These are phyloP conservation scores for Ursus arctos DNA, from an alignment of 2,113 vertebrate species.

Conservation along the genomic window DNA sequence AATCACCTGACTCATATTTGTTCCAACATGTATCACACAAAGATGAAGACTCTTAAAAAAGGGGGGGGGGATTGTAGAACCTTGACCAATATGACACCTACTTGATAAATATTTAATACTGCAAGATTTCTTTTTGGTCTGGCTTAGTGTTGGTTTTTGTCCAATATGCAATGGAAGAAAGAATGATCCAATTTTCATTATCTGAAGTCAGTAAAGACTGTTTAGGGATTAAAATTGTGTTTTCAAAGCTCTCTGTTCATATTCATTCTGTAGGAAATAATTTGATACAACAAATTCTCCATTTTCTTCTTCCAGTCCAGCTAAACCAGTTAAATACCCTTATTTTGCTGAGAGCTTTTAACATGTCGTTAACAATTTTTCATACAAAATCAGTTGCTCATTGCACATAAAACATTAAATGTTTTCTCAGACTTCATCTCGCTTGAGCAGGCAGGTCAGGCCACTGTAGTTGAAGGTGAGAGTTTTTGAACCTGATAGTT, in stretches of 20 bases:
- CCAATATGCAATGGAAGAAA: constrained; percentile 35
- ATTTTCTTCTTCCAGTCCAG: constrained; percentile 57
- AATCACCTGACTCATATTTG: not conserved
- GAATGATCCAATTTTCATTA: constrained; percentile 41
- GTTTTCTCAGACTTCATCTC: not conserved
- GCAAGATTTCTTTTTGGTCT: constrained; percentile 56
- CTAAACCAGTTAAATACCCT: constrained; percentile 49
- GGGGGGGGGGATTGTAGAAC: not conserved
- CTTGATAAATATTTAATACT: constrained; percentile 51
- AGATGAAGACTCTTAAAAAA: not conserved
- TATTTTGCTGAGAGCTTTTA: constrained; percentile 55
- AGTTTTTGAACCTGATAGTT: not conserved
- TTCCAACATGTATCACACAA: not conserved
- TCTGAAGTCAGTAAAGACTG: constrained; percentile 39
- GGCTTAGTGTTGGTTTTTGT: constrained; percentile 50
- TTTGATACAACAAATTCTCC: constrained; percentile 33
- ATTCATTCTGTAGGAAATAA: constrained; percentile 59
- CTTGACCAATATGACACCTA: not conserved
- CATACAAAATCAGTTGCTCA: not conserved
- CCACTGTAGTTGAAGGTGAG: not conserved
- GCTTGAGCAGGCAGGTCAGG: not conserved
- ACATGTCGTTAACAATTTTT: constrained; percentile 26
- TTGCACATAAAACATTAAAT: constrained; percentile 14
- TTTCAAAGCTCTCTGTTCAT: constrained; percentile 35
- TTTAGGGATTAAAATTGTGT: constrained; percentile 42